Percentiles rank a stretch among this genome's conserved stretches.
These are phyloP conservation scores for Umimayanthus kanabou DNA, from an alignment of 92 coral and sea anemone genomes.

Conservation along the genomic window DNA sequence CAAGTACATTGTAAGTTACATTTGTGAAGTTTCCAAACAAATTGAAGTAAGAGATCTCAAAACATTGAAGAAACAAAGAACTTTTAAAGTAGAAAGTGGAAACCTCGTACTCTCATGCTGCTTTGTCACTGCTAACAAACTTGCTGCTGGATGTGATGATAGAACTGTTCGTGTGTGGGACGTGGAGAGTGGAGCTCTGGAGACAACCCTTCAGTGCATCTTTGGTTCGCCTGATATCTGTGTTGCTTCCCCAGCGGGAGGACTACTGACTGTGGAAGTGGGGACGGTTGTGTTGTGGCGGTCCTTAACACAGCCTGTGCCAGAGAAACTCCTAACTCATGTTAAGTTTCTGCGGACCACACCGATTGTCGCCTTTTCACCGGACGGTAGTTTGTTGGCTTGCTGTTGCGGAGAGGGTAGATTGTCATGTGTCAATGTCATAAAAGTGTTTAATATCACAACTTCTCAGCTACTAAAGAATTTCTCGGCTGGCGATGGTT, in stretches of 20 bases:
- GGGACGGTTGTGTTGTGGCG: neutral
- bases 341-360: neutral
- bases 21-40: too few relatives aligned
- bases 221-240: neutral
- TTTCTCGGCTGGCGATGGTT: neutral
- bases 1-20: too few relatives aligned
- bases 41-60: too few relatives aligned
- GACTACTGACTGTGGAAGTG: neutral
- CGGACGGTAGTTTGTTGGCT: slow-evolving; percentile 4
- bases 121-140: neutral
- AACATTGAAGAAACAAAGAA: too few relatives aligned
- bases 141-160: neutral
- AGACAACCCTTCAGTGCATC: neutral
- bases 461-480: neutral
- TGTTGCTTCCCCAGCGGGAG: neutral
- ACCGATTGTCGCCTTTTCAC: neutral
- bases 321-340: neutral
- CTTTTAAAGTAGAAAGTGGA: too few relatives aligned
- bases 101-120: neutral
- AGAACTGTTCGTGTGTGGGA: neutral
- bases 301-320: neutral
- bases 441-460: neutral
- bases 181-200: slow-evolving; percentile 3
- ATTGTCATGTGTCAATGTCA: neutral
- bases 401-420: neutral